Conservation (phyloP, 2,888 invertebrate species). For the Lissocephala sabroskyi region DNA sequence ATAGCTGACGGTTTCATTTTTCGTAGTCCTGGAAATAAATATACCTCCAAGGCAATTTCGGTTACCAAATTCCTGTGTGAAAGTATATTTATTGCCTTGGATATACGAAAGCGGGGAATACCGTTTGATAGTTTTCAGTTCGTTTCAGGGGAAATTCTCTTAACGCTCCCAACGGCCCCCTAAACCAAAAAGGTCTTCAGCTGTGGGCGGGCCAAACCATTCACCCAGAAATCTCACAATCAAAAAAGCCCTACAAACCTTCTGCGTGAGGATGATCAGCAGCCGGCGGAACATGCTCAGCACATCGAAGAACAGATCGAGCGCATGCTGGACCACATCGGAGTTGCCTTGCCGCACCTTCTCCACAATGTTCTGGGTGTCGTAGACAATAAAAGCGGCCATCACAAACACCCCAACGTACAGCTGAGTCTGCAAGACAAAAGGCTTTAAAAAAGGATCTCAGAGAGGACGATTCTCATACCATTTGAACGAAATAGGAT, state of each 20-base stretch:
- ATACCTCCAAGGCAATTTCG: conserved; percentile 30
- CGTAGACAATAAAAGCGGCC: conserved; percentile 96
- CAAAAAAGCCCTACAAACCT: conserved; percentile 78
- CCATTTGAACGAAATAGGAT: conserved; percentile 85
- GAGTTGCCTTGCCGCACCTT: conserved; percentile 91
- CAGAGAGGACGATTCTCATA: too few species aligned
- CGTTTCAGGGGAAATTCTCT: conserved; percentile 9
- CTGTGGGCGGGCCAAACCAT: conserved; percentile 20
- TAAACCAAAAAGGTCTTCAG: conserved; percentile 55
- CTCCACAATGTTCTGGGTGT: conserved; percentile 97
- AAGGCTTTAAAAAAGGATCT: neutral
- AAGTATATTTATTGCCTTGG: conserved; percentile 59
- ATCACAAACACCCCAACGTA: conserved; percentile 92
- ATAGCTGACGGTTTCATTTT: conserved; percentile 13
- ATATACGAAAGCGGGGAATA: conserved; percentile 27
- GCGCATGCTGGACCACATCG: conserved; percentile 93
- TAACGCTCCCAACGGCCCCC: neutral
- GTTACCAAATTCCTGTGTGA: conserved; percentile 34
- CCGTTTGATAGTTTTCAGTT: conserved; percentile 33
- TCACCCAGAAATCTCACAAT: neutral
- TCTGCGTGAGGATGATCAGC: conserved; percentile 90
- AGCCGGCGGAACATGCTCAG: conserved; percentile 94
- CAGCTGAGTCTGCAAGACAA: conserved; percentile 78
- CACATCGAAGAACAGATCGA: conserved; percentile 96
- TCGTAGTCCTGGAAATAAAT: conserved; percentile 43